These are phyloP conservation scores for Silurus asotus DNA, from an alignment of 2,113 vertebrate genomes.

Conservation along the genomic window DNA sequence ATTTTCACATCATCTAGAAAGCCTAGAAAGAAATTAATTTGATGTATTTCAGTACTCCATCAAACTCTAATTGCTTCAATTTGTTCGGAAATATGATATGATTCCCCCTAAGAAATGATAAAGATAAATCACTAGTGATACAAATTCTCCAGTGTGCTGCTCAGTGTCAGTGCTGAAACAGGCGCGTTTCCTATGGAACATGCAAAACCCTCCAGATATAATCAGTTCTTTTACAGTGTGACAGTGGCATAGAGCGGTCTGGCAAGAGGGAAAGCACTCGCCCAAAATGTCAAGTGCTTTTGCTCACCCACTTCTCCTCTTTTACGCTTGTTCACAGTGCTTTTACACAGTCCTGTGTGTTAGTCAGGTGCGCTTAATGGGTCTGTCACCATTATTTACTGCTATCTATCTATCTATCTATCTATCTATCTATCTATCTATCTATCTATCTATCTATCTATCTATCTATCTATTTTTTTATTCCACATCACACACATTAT, in stretches of 20 bases:
- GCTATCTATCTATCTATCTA: neutral
- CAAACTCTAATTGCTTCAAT: conserved; percentile 56
- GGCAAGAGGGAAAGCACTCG: conserved; percentile 18
- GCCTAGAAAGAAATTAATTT: conserved; percentile 48
- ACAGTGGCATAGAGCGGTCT: neutral
- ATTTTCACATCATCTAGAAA: neutral
- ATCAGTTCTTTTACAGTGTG: conserved; percentile 1
- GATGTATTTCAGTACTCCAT: conserved; percentile 52
- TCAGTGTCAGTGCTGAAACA: conserved; percentile 2
- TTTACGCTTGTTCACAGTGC: neutral
- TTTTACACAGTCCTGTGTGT: neutral
- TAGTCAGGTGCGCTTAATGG: neutral
- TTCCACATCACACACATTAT: too few relatives aligned
- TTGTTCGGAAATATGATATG: conserved; percentile 47
- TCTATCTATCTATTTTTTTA: neutral
- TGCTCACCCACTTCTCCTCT: conserved; percentile 20
- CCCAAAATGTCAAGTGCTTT: conserved; percentile 36
- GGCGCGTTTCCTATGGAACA: conserved; percentile 15
- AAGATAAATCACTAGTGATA: conserved; percentile 40
- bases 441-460: neutral
- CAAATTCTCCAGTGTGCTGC: conserved; percentile 22
- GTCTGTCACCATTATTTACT: conserved; percentile 11
- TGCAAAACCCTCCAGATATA: conserved; percentile 26
- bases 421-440: neutral
- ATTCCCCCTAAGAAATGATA: conserved; percentile 23